Evolutionary conservation across 1,140 invertebrate species (phyloP).

Genomic region (Drosophila baimaii): DNA sequence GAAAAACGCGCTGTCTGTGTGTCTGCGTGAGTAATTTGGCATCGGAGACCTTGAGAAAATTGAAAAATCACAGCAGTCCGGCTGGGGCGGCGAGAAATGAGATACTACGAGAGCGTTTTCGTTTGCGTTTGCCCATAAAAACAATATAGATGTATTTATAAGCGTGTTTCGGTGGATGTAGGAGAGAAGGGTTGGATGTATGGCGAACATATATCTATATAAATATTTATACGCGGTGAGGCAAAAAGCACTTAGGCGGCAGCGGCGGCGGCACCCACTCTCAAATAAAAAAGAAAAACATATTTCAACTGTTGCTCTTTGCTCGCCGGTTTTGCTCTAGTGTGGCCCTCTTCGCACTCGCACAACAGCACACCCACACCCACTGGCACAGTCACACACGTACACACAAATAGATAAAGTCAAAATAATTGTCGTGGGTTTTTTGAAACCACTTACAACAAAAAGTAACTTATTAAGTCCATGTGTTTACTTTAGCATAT

Average conservation of each 20-base stretch:
- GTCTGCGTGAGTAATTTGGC: slow-evolving; percentile 57
- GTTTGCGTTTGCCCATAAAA: slow-evolving; percentile 72
- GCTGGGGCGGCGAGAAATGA: slow-evolving; percentile 64
- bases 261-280: slow-evolving; percentile 73
- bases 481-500: background rate
- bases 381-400: background rate
- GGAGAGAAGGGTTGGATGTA: background rate
- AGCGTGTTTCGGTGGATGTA: slow-evolving; percentile 9
- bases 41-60: slow-evolving; percentile 73
- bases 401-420: slow-evolving; percentile 16
- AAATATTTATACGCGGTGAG: slow-evolving; percentile 72
- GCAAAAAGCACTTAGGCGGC: slow-evolving; percentile 68
- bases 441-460: background rate
- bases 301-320: slow-evolving; percentile 71
- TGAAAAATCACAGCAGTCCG: slow-evolving; percentile 64
- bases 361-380: slow-evolving; percentile 25
- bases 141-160: slow-evolving; percentile 62
- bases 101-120: slow-evolving; percentile 62
- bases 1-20: slow-evolving; percentile 45
- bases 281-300: slow-evolving; percentile 58
- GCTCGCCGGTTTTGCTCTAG: slow-evolving; percentile 54
- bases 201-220: slow-evolving; percentile 48
- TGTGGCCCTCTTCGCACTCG: slow-evolving; percentile 35
- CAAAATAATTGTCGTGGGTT: slow-evolving; percentile 21
- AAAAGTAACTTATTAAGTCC: background rate